These are phyloP conservation scores for Myotis pilosus DNA, from an alignment of 2,797 vertebrate species.

Conservation along the genomic window DNA sequence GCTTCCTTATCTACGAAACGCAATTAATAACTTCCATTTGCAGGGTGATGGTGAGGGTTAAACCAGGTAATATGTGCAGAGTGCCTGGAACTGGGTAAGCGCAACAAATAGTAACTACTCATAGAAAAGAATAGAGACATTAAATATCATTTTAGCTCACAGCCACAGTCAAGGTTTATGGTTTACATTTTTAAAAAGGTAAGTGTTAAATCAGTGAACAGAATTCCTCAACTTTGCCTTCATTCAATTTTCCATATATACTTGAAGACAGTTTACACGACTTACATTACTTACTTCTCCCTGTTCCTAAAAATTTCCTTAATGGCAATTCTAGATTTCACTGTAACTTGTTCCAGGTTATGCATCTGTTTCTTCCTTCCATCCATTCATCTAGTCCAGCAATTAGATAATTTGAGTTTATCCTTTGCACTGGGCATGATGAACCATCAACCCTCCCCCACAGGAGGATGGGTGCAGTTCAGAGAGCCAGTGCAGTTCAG, in stretches of 20 bases:
- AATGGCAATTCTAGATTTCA: neutral
- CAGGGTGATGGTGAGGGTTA: neutral
- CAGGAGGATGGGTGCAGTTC: neutral
- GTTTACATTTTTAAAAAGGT: neutral
- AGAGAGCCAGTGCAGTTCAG: neutral
- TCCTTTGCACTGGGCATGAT: neutral
- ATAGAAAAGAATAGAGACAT: neutral
- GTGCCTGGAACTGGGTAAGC: neutral
- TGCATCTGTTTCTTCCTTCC: neutral
- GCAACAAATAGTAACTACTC: neutral
- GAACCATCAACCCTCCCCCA: neutral
- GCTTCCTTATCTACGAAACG: neutral
- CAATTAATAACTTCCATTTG: neutral
- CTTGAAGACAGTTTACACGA: neutral
- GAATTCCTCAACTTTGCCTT: neutral
- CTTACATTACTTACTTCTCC: neutral
- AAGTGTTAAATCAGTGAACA: neutral
- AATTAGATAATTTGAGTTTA: neutral
- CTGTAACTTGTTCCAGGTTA: neutral
- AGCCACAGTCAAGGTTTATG: neutral
- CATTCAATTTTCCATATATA: neutral
- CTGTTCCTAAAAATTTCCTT: neutral
- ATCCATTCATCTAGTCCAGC: neutral
- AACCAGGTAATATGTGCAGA: neutral
- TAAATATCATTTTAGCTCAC: conserved; percentile 13